phyloP scores from a whole-genome alignment of 2,797 vertebrate species.

The Acanthis flammea region DNA sequence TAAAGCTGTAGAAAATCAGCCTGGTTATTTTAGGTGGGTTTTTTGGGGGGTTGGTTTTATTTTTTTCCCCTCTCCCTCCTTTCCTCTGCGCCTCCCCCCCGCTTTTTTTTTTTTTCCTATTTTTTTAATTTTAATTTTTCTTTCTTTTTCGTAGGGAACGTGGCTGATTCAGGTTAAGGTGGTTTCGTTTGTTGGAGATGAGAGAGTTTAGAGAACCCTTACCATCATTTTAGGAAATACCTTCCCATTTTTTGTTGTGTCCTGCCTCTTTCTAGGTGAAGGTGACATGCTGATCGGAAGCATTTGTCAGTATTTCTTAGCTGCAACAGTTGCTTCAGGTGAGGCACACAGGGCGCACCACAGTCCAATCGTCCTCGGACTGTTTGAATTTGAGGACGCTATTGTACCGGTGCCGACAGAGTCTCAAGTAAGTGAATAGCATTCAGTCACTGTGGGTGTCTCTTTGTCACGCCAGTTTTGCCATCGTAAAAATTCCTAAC shows the following conservation, averaged over 20 bases:
- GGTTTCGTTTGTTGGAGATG: not conserved
- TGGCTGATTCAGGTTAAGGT: not conserved
- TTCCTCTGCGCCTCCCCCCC: not conserved
- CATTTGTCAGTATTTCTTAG: not conserved
- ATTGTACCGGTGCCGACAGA: not conserved
- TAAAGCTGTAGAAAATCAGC: not conserved
- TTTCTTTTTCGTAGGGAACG: not conserved
- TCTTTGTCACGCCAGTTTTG: not conserved
- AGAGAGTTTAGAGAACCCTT: not conserved
- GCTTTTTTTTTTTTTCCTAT: accelerated
- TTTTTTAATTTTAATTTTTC: no score
- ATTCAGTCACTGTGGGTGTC: not conserved
- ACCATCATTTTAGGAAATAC: not conserved
- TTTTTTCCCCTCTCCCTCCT: not conserved
- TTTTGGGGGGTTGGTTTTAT: not conserved
- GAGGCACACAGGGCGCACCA: not conserved
- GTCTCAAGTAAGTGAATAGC: not conserved
- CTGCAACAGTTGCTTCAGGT: not conserved
- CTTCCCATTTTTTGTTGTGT: not conserved
- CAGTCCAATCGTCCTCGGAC: accelerated
- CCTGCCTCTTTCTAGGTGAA: not conserved
- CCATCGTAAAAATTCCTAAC: not conserved
- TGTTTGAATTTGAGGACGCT: not conserved
- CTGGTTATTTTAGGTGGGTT: not conserved
- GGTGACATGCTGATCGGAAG: not conserved